A percentile compares a stretch with the other conserved stretches of the same genome.
These are phyloP conservation scores for Enteromius argenteus DNA, from an alignment of 2,797 vertebrate species.

Conservation along the genomic window DNA sequence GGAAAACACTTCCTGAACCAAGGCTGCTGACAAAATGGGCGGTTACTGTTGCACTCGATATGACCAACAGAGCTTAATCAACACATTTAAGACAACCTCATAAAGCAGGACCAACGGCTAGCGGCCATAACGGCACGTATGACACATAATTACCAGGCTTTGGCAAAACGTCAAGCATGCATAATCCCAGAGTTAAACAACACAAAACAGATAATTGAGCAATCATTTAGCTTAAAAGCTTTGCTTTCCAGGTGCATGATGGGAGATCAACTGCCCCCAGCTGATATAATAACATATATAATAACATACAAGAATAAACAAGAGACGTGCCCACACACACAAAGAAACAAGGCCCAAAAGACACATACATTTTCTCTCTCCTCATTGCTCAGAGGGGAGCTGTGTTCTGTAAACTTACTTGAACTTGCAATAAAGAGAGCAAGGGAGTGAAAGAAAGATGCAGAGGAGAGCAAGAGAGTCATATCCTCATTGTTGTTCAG, in stretches of 20 bases:
- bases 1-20: conserved; percentile 19
- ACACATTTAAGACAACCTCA: conserved; percentile 3
- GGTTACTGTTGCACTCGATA: neutral
- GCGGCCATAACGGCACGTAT: neutral
- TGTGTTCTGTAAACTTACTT: conserved; percentile 65
- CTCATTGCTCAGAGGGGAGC: conserved; percentile 65
- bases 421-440: conserved; percentile 62
- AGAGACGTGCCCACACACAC: conserved; percentile 58
- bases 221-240: neutral
- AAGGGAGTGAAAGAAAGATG: conserved; percentile 21
- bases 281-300: conserved; percentile 66
- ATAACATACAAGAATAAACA: conserved; percentile 64
- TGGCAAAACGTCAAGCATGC: neutral
- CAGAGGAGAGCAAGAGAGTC: conserved; percentile 35
- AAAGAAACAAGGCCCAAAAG: conserved; percentile 57
- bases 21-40: conserved; percentile 9
- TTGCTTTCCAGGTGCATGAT: conserved; percentile 12
- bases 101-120: neutral
- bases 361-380: conserved; percentile 30
- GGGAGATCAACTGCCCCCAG: neutral
- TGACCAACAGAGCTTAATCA: neutral
- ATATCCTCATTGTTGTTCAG: conserved; percentile 39
- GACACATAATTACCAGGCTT: conserved; percentile 16
- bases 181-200: neutral
- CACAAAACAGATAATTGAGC: neutral